phyloP scores from a whole-genome alignment of 1,140 invertebrate genomes.

The Condylostylus longicornis region DNA sequence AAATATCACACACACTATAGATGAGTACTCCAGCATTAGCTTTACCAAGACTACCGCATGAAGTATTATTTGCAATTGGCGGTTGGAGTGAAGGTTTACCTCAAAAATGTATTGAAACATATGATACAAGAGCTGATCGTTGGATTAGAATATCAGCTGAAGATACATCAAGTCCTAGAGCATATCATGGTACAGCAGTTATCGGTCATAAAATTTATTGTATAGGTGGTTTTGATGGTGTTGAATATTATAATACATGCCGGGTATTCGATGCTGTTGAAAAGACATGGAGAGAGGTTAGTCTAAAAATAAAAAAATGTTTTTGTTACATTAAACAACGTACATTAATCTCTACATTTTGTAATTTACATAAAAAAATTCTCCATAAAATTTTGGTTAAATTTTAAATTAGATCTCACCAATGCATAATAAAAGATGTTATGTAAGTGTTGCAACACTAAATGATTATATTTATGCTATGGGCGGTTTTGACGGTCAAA shows the following conservation, averaged over 20 bases:
- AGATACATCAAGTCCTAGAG: constrained; percentile 44
- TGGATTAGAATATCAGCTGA: constrained; percentile 45
- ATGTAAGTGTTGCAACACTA: constrained; percentile 46
- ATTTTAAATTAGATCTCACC: constrained; percentile 35
- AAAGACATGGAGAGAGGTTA: constrained; percentile 47
- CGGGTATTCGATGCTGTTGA: constrained; percentile 49
- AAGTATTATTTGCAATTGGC: constrained; percentile 56
- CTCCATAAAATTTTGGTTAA: constrained; percentile 32
- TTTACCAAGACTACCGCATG: constrained; percentile 49
- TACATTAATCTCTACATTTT: no score
- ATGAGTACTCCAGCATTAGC: constrained; percentile 43
- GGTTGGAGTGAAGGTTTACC: constrained; percentile 69
- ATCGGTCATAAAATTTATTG: constrained; percentile 56
- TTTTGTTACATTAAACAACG: no score
- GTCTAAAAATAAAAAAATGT: no score
- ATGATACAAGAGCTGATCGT: constrained; percentile 51
- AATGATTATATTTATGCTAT: constrained; percentile 67
- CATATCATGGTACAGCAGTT: constrained; percentile 60
- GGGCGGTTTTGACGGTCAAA: constrained; percentile 74
- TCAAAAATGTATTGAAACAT: constrained; percentile 62
- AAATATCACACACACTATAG: no score
- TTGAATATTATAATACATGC: constrained; percentile 56
- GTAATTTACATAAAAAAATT: no score
- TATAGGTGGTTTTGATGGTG: constrained; percentile 62
- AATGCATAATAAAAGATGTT: constrained; percentile 43